phyloP scores from a whole-genome alignment of 2,888 invertebrate genomes.

The Aporophyla nigra region DNA sequence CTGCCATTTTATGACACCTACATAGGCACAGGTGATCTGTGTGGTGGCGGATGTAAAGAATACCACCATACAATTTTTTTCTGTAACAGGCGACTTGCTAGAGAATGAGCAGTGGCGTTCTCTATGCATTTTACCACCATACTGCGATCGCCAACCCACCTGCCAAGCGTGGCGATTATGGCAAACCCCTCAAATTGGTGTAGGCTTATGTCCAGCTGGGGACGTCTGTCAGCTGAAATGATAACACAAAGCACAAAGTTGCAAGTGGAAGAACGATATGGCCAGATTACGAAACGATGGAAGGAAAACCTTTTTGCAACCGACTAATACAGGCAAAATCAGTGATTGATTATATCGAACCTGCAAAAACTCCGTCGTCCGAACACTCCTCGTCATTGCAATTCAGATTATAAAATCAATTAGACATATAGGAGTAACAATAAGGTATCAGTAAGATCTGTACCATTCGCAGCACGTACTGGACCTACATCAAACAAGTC shows the following conservation, averaged over 20 bases:
- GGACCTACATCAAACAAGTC: constrained; percentile 59
- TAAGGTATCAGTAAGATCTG: constrained; percentile 50
- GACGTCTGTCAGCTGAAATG: too few relatives aligned
- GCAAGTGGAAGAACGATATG: background rate
- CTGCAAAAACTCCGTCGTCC: constrained; percentile 20
- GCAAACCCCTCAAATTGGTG: too few relatives aligned
- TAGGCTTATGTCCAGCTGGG: too few relatives aligned
- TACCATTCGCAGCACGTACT: constrained; percentile 38
- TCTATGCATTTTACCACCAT: too few relatives aligned
- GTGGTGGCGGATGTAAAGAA: too few relatives aligned
- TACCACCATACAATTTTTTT: too few relatives aligned
- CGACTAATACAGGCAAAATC: constrained; percentile 3
- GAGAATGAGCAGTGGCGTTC: too few relatives aligned
- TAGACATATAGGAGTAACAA: constrained; percentile 44
- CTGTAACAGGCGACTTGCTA: too few relatives aligned
- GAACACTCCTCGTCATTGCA: constrained; percentile 32
- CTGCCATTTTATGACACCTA: background rate
- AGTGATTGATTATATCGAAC: constrained; percentile 23
- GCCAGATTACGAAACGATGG: constrained; percentile 14
- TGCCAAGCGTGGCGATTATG: too few relatives aligned
- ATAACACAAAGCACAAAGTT: background rate
- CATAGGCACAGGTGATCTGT: too few relatives aligned
- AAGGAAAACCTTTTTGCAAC: background rate
- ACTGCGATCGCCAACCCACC: too few relatives aligned
- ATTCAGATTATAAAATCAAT: constrained; percentile 52